Evolutionary conservation across 2,888 invertebrate species (phyloP).

Genomic region (Hydrotaea diabolus): DNA sequence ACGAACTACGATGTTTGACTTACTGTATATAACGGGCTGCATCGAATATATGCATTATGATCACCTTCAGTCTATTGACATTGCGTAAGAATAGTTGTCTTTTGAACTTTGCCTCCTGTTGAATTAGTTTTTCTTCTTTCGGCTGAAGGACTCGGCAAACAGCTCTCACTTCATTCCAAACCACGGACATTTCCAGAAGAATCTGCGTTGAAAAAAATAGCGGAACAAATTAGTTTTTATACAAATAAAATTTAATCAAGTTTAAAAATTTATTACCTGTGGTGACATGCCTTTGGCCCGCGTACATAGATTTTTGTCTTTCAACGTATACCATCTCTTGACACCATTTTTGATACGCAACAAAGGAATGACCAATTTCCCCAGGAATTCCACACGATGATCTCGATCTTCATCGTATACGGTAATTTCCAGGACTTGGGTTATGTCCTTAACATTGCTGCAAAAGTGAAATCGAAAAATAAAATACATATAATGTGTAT

Average conservation of each 20-base stretch:
- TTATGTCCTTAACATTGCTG: slow-evolving; percentile 97
- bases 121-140: slow-evolving; percentile 96
- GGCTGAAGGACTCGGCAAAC: slow-evolving; percentile 96
- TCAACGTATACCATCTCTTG: slow-evolving; percentile 96
- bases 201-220: slow-evolving; percentile 82
- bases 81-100: slow-evolving; percentile 96
- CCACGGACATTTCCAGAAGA: slow-evolving; percentile 92
- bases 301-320: slow-evolving; percentile 95
- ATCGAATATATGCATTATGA: slow-evolving; percentile 94
- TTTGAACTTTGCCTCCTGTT: slow-evolving; percentile 97
- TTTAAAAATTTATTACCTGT: slow-evolving; percentile 81
- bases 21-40: slow-evolving; percentile 95
- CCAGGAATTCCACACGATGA: slow-evolving; percentile 98
- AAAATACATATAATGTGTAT: no score
- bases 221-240: no score
- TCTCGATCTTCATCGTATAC: slow-evolving; percentile 99
- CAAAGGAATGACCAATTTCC: slow-evolving; percentile 94
- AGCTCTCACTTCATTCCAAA: slow-evolving; percentile 96
- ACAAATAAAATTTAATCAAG: no score
- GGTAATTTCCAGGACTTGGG: slow-evolving; percentile 95
- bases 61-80: slow-evolving; percentile 94
- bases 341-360: slow-evolving; percentile 93
- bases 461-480: neutral
- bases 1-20: slow-evolving; percentile 80
- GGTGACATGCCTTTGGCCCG: slow-evolving; percentile 96